phyloP scores from a whole-genome alignment of 2,888 invertebrate species.

The Odontomyia ornata region DNA sequence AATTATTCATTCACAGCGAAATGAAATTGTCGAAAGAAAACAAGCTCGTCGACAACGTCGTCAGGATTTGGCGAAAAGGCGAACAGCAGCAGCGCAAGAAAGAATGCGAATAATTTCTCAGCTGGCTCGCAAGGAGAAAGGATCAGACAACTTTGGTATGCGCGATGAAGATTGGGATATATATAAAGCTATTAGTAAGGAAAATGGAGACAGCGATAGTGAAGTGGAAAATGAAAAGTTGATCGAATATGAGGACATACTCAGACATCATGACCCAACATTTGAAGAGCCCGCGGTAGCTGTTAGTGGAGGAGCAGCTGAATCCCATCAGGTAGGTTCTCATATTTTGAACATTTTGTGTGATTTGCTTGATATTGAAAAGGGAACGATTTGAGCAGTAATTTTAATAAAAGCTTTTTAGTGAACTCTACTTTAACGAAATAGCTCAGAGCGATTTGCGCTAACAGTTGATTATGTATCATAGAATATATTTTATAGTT shows the following conservation, averaged over 20 bases:
- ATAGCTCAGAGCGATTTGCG: background rate
- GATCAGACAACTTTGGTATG: slow-evolving; percentile 91
- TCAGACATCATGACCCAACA: slow-evolving; percentile 84
- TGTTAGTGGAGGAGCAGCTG: slow-evolving; percentile 67
- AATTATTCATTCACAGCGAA: slow-evolving; percentile 62
- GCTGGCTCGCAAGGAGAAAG: slow-evolving; percentile 80
- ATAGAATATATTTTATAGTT: no score
- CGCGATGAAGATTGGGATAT: slow-evolving; percentile 97
- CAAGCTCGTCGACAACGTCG: slow-evolving; percentile 80
- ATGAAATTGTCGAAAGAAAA: slow-evolving; percentile 71
- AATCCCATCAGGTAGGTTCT: slow-evolving; percentile 71
- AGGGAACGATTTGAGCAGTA: no score
- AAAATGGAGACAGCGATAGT: slow-evolving; percentile 86
- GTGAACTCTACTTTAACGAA: background rate
- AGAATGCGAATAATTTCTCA: slow-evolving; percentile 94
- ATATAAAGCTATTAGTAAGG: slow-evolving; percentile 85
- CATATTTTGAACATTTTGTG: no score
- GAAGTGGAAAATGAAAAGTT: slow-evolving; percentile 91
- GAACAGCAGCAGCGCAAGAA: slow-evolving; percentile 93
- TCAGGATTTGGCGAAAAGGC: slow-evolving; percentile 86
- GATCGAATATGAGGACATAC: slow-evolving; percentile 83
- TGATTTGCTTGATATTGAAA: no score
- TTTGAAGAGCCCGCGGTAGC: slow-evolving; percentile 67
- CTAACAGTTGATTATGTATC: no score
- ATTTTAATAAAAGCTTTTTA: no score